Evolutionary conservation across 2,888 invertebrate genomes (phyloP).

Genomic region (Muscina levida): DNA sequence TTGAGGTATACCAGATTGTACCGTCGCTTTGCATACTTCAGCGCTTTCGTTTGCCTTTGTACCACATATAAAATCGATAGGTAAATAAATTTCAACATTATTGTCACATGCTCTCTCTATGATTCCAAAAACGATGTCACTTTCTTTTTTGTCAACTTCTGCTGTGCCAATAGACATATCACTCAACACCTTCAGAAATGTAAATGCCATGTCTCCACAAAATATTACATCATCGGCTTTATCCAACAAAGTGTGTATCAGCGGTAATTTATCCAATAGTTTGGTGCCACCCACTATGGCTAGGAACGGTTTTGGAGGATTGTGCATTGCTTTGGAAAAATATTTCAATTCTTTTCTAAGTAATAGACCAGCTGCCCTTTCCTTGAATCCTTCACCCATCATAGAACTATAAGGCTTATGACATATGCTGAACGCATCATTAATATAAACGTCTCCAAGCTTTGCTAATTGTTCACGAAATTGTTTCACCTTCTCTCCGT

Average conservation of each 20-base stretch:
- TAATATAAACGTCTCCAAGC: constrained; percentile 97
- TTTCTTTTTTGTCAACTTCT: constrained; percentile 96
- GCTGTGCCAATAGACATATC: constrained; percentile 98
- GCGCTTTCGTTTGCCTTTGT: too few relatives aligned
- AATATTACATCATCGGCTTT: constrained; percentile 99
- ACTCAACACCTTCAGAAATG: constrained; percentile 95
- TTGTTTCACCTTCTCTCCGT: constrained; percentile 86
- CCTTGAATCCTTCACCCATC: constrained; percentile 96
- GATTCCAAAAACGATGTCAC: constrained; percentile 94
- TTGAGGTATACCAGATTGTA: too few relatives aligned
- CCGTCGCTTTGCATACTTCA: too few relatives aligned
- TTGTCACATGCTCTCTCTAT: constrained; percentile 95
- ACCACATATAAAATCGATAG: constrained; percentile 95
- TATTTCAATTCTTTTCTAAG: constrained; percentile 98
- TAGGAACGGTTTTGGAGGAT: constrained; percentile 97
- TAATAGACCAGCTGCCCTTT: constrained; percentile 96
- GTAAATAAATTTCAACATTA: constrained; percentile 95
- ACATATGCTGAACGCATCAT: constrained; percentile 99
- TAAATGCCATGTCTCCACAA: constrained; percentile 99
- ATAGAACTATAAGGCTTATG: constrained; percentile 93
- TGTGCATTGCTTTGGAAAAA: constrained; percentile 97
- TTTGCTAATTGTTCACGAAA: constrained; percentile 94
- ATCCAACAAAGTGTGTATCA: constrained; percentile 97
- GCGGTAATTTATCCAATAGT: constrained; percentile 98
- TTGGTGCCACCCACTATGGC: constrained; percentile 99